These are phyloP conservation scores for Laterallus jamaicensis DNA, from an alignment of 2,113 vertebrate species.

Conservation along the genomic window DNA sequence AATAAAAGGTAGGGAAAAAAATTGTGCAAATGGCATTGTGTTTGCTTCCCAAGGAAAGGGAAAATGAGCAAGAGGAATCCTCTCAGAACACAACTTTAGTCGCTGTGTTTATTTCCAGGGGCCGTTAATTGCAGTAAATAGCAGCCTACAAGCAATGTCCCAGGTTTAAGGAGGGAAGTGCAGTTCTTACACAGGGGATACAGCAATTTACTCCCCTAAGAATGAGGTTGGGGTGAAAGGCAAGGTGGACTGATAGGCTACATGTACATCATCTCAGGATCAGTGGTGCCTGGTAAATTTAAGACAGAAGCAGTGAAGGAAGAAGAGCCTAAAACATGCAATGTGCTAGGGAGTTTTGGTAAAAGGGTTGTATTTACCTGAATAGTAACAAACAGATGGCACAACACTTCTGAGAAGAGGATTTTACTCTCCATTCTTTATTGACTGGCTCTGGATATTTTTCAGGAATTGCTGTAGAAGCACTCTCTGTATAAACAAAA, in stretches of 20 bases:
- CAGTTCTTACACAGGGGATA: neutral
- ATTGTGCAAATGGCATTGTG: neutral
- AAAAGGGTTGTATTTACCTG: neutral
- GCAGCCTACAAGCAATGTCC: neutral
- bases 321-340: neutral
- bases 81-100: conserved; percentile 2
- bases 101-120: neutral
- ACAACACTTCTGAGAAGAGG: neutral
- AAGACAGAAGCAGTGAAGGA: neutral
- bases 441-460: neutral
- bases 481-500: neutral
- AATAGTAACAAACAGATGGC: neutral
- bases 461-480: conserved; percentile 4
- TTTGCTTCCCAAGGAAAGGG: neutral
- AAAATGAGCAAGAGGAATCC: conserved; percentile 15
- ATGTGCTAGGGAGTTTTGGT: neutral
- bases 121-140: neutral
- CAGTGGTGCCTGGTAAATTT: neutral
- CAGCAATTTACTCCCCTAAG: neutral
- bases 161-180: neutral
- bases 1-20: neutral
- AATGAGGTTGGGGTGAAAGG: neutral
- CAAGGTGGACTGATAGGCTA: neutral
- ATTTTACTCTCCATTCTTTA: neutral
- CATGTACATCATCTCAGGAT: neutral